A percentile compares a stretch with the other conserved stretches of the same genome.
Conservation (phyloP, 2,888 invertebrate genomes). For the Omphaloscelis lunosa region DNA sequence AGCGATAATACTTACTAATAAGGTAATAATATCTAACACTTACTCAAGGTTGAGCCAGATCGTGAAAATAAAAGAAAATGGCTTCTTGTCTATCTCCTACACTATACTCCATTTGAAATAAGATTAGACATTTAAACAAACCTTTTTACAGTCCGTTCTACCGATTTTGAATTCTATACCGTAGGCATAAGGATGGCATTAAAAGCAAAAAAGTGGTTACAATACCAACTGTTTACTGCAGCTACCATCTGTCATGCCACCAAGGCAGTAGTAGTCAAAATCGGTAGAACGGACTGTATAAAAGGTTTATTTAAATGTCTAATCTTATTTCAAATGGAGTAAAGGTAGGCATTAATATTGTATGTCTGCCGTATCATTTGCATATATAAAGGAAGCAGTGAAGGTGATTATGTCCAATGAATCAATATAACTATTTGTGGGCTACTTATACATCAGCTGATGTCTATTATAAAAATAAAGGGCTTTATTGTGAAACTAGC, state of each 20-base stretch:
- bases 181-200: no score
- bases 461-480: conserved; percentile 9
- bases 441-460: conserved; percentile 49
- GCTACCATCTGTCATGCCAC: no score
- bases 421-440: conserved; percentile 53
- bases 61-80: conserved; percentile 45
- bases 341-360: conserved; percentile 41
- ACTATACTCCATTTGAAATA: no score
- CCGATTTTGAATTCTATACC: no score
- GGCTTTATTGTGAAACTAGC: background rate
- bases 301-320: no score
- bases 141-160: no score
- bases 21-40: conserved; percentile 34
- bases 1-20: conserved; percentile 26
- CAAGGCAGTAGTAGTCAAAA: no score
- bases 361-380: conserved; percentile 52
- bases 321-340: no score
- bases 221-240: no score
- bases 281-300: no score
- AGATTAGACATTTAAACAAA: no score
- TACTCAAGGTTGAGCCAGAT: conserved; percentile 10
- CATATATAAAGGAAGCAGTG: conserved; percentile 59
- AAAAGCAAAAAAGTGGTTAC: no score
- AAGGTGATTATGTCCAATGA: conserved; percentile 66
- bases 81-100: conserved; percentile 20